These are phyloP conservation scores for Gavia stellata DNA, from an alignment of 2,113 vertebrate species.

Conservation along the genomic window DNA sequence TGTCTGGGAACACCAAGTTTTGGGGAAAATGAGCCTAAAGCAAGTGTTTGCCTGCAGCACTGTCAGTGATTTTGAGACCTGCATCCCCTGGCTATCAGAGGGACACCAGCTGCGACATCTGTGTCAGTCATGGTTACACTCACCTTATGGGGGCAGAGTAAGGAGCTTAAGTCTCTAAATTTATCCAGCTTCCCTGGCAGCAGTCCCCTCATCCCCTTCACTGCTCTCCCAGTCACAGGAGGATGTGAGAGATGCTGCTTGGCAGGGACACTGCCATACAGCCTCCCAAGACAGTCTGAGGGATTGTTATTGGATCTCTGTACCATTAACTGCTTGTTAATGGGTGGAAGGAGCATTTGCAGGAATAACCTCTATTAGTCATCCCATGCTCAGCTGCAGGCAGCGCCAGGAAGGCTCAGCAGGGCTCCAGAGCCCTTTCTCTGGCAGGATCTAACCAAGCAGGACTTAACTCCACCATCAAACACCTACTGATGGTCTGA, in stretches of 20 bases:
- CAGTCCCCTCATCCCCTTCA: background rate
- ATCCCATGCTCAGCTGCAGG: background rate
- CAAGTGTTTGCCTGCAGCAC: background rate
- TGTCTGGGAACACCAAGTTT: background rate
- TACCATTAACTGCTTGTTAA: conserved; percentile 24
- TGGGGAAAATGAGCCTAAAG: background rate
- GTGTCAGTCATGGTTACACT: background rate
- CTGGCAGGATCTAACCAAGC: background rate
- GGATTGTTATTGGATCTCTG: background rate
- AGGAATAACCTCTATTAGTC: conserved; percentile 18
- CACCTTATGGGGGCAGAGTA: background rate
- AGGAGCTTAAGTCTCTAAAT: background rate
- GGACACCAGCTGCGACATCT: background rate
- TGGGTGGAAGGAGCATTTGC: background rate
- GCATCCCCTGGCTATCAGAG: background rate
- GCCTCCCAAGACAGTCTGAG: background rate
- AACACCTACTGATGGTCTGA: background rate
- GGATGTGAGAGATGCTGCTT: background rate
- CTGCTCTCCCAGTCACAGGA: background rate
- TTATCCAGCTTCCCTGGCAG: background rate
- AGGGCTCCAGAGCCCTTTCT: background rate
- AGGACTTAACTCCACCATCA: background rate
- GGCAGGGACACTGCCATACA: background rate
- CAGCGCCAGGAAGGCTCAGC: background rate
- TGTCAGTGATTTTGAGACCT: background rate